These are phyloP conservation scores for Chaenodraco wilsoni DNA, from an alignment of 2,797 vertebrate species.

Conservation along the genomic window DNA sequence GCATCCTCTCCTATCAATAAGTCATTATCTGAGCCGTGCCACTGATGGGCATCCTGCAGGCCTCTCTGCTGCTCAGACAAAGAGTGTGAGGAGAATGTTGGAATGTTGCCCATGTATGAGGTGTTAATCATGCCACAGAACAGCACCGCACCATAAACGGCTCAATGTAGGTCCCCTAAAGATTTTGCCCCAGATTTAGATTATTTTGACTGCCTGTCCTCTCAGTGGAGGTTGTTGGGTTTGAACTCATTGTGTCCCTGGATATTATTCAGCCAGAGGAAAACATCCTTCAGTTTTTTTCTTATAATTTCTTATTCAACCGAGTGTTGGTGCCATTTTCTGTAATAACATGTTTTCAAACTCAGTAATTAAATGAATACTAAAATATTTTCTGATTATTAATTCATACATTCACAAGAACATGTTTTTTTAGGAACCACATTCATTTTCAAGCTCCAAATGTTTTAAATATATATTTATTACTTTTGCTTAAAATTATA, in stretches of 20 bases:
- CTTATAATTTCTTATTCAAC: background rate
- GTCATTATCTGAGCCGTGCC: conserved; percentile 86
- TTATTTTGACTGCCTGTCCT: background rate
- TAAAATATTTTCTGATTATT: too few relatives aligned
- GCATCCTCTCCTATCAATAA: conserved; percentile 87
- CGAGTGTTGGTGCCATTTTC: too few relatives aligned
- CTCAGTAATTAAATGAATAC: too few relatives aligned
- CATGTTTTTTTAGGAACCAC: too few relatives aligned
- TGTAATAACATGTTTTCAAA: too few relatives aligned
- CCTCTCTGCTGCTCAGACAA: conserved; percentile 76
- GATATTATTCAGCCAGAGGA: background rate
- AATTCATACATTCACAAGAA: too few relatives aligned
- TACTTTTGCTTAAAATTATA: too few relatives aligned
- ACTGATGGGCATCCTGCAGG: conserved; percentile 68
- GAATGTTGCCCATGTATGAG: conserved; percentile 53
- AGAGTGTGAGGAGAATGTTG: conserved; percentile 46
- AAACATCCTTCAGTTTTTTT: background rate
- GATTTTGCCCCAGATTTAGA: background rate
- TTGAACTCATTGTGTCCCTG: background rate
- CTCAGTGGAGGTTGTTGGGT: background rate
- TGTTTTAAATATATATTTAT: too few relatives aligned
- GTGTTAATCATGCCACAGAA: conserved; percentile 45
- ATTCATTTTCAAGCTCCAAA: too few relatives aligned
- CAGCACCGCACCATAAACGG: background rate
- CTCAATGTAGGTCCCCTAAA: background rate